These are phyloP conservation scores for Epinotia brunnichana DNA, from an alignment of 2,888 invertebrate genomes.

Conservation along the genomic window DNA sequence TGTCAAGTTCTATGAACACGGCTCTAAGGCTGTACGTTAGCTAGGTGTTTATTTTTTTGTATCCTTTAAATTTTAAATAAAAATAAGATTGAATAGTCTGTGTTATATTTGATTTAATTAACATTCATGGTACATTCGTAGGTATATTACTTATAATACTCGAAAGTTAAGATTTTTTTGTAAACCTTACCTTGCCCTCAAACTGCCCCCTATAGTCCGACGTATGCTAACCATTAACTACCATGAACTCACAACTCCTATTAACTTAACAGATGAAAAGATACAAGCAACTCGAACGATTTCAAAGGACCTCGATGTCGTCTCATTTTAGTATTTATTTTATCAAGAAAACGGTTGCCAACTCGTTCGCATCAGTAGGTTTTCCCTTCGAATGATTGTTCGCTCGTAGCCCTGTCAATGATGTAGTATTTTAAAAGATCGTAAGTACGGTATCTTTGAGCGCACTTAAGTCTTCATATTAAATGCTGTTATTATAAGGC, in stretches of 20 bases:
- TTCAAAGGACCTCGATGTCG: neutral
- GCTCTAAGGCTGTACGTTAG: too few species aligned
- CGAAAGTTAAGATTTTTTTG: too few species aligned
- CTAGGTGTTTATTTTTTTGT: too few species aligned
- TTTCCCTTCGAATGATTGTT: constrained; percentile 36
- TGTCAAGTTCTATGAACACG: too few species aligned
- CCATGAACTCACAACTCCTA: neutral
- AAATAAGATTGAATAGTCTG: too few species aligned
- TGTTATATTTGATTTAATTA: too few species aligned
- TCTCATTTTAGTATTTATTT: constrained; percentile 28
- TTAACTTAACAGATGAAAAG: neutral
- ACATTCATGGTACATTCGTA: too few species aligned
- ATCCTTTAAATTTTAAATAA: too few species aligned
- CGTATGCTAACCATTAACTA: too few species aligned
- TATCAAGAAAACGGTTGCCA: constrained; percentile 18
- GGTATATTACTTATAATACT: too few species aligned
- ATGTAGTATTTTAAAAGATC: neutral
- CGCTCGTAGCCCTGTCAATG: constrained; percentile 21
- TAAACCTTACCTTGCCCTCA: too few species aligned
- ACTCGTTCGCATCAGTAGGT: constrained; percentile 22
- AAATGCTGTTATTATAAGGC: neutral
- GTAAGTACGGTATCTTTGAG: neutral
- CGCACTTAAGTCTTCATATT: neutral
- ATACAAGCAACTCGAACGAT: neutral
- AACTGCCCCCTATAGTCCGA: too few species aligned